Evolutionary conservation across 2,797 vertebrate species (phyloP).

Genomic region (Dendrocincla tyrannina): DNA sequence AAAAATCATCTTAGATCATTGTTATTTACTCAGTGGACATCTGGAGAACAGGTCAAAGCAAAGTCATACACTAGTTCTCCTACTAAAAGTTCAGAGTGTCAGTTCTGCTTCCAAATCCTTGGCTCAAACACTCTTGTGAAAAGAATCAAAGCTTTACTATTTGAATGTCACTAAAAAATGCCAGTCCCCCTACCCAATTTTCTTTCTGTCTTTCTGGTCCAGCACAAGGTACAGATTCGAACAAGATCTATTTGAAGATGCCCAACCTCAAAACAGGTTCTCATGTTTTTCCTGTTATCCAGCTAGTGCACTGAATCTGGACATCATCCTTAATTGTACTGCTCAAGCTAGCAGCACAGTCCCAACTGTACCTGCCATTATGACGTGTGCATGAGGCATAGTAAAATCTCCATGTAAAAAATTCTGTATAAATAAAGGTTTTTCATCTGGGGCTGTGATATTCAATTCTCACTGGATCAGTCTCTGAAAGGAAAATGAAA

Average conservation of each 20-base stretch:
- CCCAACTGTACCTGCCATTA: neutral
- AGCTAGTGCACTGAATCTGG: neutral
- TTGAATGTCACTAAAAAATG: constrained; percentile 30
- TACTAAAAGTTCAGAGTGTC: neutral
- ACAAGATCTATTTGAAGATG: neutral
- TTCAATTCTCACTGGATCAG: neutral
- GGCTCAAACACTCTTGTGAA: neutral
- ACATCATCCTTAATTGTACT: neutral
- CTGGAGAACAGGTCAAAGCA: constrained; percentile 20
- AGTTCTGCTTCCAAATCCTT: neutral
- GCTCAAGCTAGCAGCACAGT: neutral
- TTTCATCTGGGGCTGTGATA: neutral
- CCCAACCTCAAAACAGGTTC: neutral
- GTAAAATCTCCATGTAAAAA: neutral
- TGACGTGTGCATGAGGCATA: neutral
- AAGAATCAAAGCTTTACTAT: neutral
- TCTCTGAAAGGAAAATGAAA: neutral
- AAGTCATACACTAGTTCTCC: constrained; percentile 9
- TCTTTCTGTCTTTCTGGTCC: neutral
- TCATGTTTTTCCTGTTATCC: neutral
- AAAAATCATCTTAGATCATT: constrained; percentile 31
- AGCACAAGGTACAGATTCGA: neutral
- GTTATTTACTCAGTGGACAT: constrained; percentile 2
- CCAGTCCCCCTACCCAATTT: neutral
- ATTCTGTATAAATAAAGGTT: neutral